A percentile compares a stretch with the other conserved stretches of the same genome.
Conservation (phyloP, 2,797 vertebrate genomes). For the Adelosebastes latens region DNA sequence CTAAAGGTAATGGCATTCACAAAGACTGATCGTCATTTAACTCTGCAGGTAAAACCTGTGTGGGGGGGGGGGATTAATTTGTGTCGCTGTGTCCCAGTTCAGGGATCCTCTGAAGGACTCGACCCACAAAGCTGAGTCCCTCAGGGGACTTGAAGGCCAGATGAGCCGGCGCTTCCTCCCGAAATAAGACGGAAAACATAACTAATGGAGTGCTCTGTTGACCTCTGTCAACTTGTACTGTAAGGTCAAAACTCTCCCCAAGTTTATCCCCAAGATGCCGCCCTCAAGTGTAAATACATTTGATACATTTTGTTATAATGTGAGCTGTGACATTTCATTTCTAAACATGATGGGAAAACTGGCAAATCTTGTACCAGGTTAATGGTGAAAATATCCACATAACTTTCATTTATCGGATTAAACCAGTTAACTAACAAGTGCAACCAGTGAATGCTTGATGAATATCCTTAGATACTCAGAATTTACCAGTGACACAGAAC, state of each 20-base stretch:
- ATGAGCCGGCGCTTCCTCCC: neutral
- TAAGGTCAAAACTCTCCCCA: neutral
- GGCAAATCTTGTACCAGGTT: neutral
- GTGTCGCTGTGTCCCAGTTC: conserved; percentile 8
- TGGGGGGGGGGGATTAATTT: neutral
- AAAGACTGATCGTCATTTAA: neutral
- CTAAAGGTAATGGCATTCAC: neutral
- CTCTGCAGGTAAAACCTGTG: neutral
- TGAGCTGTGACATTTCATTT: neutral
- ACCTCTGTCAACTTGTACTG: neutral
- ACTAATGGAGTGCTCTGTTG: neutral
- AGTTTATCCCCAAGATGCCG: neutral
- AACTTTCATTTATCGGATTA: neutral
- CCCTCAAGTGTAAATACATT: neutral
- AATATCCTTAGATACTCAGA: neutral
- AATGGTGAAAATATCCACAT: neutral
- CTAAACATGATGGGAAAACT: neutral
- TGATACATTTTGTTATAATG: neutral
- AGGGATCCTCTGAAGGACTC: conserved; percentile 7
- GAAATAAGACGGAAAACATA: neutral
- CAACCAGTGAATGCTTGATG: neutral
- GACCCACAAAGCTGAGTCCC: neutral
- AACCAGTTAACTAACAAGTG: neutral
- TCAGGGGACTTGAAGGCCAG: neutral
- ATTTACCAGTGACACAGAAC: neutral